Conservation (phyloP, 2,113 vertebrate species). For the Rissa tridactyla region DNA sequence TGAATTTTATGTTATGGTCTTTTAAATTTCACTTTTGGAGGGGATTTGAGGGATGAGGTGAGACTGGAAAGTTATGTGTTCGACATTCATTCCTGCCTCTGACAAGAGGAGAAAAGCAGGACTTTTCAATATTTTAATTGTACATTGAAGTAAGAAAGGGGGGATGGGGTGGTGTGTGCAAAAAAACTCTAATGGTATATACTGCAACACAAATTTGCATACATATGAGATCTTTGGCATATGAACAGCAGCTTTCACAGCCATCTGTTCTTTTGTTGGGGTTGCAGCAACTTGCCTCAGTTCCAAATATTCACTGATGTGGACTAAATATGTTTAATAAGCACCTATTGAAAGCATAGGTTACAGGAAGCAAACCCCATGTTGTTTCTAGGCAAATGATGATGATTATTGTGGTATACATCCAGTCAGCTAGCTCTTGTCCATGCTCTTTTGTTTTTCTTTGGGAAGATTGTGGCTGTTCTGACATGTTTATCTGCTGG, state of each 20-base stretch:
- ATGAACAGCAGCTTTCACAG: slow-evolving; percentile 48
- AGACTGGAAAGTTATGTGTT: neutral
- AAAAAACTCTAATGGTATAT: slow-evolving; percentile 26
- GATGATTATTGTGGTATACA: neutral
- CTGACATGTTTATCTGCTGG: neutral
- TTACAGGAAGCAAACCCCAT: neutral
- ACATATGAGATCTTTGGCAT: slow-evolving; percentile 38
- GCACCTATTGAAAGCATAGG: neutral
- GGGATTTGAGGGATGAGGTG: neutral
- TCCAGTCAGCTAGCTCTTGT: neutral
- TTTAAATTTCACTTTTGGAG: neutral
- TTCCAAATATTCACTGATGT: slow-evolving; percentile 55
- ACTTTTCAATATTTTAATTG: neutral
- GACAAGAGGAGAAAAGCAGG: neutral
- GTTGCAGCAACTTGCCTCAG: slow-evolving; percentile 37
- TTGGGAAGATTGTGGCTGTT: neutral
- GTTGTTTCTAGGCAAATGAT: neutral
- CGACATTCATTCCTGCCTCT: neutral
- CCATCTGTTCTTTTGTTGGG: slow-evolving; percentile 70
- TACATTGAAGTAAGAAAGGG: slow-evolving; percentile 1
- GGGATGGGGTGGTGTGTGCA: neutral
- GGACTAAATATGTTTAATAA: slow-evolving; percentile 13
- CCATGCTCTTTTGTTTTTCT: neutral
- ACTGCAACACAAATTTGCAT: slow-evolving; percentile 54
- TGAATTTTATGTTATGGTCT: neutral